Evolutionary conservation across 1,140 invertebrate species (phyloP), one percentile per base, ranked within the genome.

Genomic region (Drosophila parabipectinata): DNA sequence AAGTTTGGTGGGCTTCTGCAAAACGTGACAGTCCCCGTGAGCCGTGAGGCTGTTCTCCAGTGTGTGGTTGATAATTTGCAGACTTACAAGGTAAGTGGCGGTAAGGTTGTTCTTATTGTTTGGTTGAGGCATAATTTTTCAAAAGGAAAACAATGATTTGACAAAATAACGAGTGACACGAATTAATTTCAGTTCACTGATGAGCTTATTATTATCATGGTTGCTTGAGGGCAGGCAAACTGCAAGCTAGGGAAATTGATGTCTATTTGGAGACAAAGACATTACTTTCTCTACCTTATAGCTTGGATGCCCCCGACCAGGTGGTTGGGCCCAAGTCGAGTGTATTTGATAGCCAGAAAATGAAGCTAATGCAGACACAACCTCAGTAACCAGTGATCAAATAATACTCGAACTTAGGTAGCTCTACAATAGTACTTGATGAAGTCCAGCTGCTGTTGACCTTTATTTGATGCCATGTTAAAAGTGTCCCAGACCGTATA

Each of bases 61-160:
- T 97, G 96, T 77, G 93, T 94, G 24, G 95, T 96, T 12, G 95
- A 96, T 82, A 95, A 96, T 90, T 91, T 96, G 78, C 95, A 95
- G 67, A 94, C 94, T 28, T 96, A 94, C 85, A 96, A 96, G 94
- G 96, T 96, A 60, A 81, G 74, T 47, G 4, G 28, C 51, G 21
- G 21, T 21, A 21, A 21, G 21, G 21, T 21, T 2, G 21, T 21
- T 21, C 21, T 28, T 28, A 28, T 28, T 28, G 26, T 5, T 6
- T 1, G 26, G 6, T 45, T 15, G 1, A 18, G 41, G 15, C 0
- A 6, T 47, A 21, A 14, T 7, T 15, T 18, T 9, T 18, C 41
- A 64, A 47, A 71, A 57, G 32, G 34, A 37, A 12, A n/a, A 3
- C 1, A 37, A 37, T 37, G 34, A n/a, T 37, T 37, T n/a, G 10